A percentile compares a stretch with the other conserved stretches of the same genome.
Evolutionary conservation across 2,113 vertebrate genomes (phyloP).

Genomic region (Corythoichthys intestinalis): DNA sequence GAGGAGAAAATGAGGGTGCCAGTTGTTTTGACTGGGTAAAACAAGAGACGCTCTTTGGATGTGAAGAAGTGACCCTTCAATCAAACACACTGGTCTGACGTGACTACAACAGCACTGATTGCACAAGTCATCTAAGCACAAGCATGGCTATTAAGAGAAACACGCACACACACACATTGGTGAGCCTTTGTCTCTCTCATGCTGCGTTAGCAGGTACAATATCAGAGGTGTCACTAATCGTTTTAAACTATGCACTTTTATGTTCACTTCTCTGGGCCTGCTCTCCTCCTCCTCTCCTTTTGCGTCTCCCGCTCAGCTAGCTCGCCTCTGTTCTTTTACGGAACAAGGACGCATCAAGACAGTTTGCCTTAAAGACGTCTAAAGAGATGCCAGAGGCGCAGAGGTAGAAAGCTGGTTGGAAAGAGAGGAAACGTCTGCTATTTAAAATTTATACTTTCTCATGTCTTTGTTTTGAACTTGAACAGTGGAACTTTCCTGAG

Average conservation of each 20-base stretch:
- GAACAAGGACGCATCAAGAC: conserved; percentile 97
- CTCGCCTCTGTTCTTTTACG: conserved; percentile 86
- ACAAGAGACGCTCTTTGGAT: conserved; percentile 41
- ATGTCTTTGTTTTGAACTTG: conserved; percentile 99
- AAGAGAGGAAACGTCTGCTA: conserved; percentile 85
- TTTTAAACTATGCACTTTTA: conserved; percentile 99
- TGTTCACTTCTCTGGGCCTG: conserved; percentile 79
- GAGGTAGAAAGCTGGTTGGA: conserved; percentile 75
- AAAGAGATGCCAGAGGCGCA: conserved; percentile 84
- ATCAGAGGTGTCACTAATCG: conserved; percentile 98
- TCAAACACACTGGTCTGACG: conserved; percentile 48
- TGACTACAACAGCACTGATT: conserved; percentile 52
- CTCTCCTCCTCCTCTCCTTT: conserved; percentile 81
- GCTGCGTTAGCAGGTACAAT: conserved; percentile 76
- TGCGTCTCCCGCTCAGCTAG: conserved; percentile 68
- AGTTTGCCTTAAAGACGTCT: conserved; percentile 88
- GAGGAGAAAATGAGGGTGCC: conserved; percentile 35
- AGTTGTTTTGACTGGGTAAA: conserved; percentile 40
- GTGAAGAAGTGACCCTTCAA: conserved; percentile 66
- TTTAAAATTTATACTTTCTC: conserved; percentile 99
- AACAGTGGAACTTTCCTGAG: conserved; percentile 85
- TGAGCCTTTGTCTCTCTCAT: conserved; percentile 74
- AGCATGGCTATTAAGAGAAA: conserved; percentile 15
- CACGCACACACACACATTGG: conserved; percentile 25
- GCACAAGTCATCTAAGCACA: conserved; percentile 47